Evolutionary conservation across 1,140 invertebrate genomes (phyloP).

Genomic region (Leptestheria dahalacensis): DNA sequence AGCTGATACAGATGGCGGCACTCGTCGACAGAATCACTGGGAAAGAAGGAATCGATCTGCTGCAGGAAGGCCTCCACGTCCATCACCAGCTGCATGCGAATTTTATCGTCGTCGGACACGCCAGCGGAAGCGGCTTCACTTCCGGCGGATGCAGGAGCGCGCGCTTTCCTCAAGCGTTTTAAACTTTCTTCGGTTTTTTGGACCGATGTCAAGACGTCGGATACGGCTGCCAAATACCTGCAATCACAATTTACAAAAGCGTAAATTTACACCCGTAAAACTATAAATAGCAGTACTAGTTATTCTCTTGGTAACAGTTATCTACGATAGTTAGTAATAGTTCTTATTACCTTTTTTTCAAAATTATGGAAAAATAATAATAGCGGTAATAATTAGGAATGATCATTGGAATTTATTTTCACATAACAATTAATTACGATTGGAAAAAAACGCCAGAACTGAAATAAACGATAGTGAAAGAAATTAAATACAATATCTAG

Average conservation of each 20-base stretch:
- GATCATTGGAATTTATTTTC: no score
- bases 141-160: constrained; percentile 39
- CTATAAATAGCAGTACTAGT: background rate
- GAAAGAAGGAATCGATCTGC: background rate
- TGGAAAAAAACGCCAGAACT: no score
- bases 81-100: constrained; percentile 69
- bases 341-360: no score
- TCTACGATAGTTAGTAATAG: no score
- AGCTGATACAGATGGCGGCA: background rate
- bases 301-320: no score
- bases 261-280: constrained; percentile 16
- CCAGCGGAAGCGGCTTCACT: constrained; percentile 28
- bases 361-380: no score
- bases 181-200: constrained; percentile 89
- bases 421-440: no score
- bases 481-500: no score
- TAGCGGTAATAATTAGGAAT: no score
- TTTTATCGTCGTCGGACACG: constrained; percentile 79
- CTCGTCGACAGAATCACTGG: background rate
- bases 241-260: constrained; percentile 27
- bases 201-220: constrained; percentile 77
- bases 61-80: constrained; percentile 49
- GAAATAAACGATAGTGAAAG: no score
- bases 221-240: constrained; percentile 64
- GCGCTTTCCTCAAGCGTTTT: constrained; percentile 67